Conservation (phyloP, 2,888 invertebrate species). For the Sclerodermus sp. region DNA sequence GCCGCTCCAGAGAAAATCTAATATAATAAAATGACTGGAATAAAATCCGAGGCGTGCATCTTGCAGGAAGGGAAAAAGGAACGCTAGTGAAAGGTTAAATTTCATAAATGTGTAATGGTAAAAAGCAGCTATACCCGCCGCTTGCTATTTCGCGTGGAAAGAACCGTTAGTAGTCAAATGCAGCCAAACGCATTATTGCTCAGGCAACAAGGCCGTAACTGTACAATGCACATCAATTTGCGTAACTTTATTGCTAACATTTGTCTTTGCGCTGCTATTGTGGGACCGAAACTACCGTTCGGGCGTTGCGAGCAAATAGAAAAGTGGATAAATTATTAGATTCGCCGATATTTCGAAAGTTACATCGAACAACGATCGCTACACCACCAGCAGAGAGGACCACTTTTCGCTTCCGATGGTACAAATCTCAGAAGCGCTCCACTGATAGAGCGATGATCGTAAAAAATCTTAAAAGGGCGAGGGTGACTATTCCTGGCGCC, state of each 20-base stretch:
- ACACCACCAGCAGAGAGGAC: no score
- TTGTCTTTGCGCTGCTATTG: constrained; percentile 36
- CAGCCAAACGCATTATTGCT: constrained; percentile 17
- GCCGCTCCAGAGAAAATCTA: no score
- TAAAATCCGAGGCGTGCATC: no score
- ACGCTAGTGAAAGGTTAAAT: neutral
- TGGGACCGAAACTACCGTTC: constrained; percentile 25
- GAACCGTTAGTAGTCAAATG: constrained; percentile 11
- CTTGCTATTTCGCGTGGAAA: constrained; percentile 6
- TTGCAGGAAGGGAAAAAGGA: neutral
- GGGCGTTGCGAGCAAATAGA: constrained; percentile 21
- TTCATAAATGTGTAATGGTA: no score
- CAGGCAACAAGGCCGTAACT: constrained; percentile 28
- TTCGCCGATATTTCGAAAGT: constrained; percentile 4
- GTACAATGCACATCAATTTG: constrained; percentile 34
- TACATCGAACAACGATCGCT: neutral
- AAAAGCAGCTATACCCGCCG: no score
- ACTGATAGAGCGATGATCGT: no score
- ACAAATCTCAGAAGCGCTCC: no score
- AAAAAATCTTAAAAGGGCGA: no score
- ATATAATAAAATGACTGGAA: no score
- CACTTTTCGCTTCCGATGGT: no score
- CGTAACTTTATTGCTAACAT: constrained; percentile 37
- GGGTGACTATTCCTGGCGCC: no score
- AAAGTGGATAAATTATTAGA: constrained; percentile 27